A percentile compares a stretch with the other conserved stretches of the same genome.
phyloP scores from a whole-genome alignment of 1,140 invertebrate species.

The Ladona fulva region DNA sequence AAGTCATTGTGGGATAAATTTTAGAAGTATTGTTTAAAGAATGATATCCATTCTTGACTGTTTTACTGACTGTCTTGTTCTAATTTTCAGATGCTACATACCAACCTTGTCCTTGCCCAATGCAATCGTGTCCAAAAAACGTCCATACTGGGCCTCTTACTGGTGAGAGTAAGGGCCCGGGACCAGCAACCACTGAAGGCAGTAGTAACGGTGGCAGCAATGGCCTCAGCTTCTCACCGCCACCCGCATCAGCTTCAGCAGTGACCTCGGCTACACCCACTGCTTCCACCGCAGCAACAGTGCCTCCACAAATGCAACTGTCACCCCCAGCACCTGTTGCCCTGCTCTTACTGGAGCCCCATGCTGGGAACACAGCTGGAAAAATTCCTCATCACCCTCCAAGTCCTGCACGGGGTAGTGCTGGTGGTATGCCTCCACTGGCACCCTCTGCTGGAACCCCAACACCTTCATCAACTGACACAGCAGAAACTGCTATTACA shows the following conservation, averaged over 20 bases:
- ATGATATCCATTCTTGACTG: not conserved
- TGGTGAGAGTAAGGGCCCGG: slow-evolving; percentile 68
- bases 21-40: too few relatives aligned
- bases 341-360: not conserved
- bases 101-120: slow-evolving; percentile 71
- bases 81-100: slow-evolving; percentile 45
- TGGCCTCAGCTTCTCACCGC: slow-evolving; percentile 33
- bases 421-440: slow-evolving; percentile 25
- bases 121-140: slow-evolving; percentile 92
- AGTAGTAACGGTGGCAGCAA: slow-evolving; percentile 29
- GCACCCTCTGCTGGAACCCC: slow-evolving; percentile 29
- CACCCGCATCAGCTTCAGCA: slow-evolving; percentile 37
- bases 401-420: slow-evolving; percentile 24
- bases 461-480: slow-evolving; percentile 32
- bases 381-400: slow-evolving; percentile 20
- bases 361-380: slow-evolving; percentile 11
- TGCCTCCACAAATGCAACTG: slow-evolving; percentile 5
- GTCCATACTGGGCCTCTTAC: slow-evolving; percentile 92
- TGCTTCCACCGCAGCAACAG: slow-evolving; percentile 19
- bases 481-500: slow-evolving; percentile 18
- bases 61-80: slow-evolving; percentile 18
- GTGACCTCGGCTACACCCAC: slow-evolving; percentile 33
- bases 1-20: too few relatives aligned
- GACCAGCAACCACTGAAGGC: slow-evolving; percentile 51
- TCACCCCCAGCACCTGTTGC: not conserved